Base-by-base conservation (phyloP, 2,797 vertebrate genomes). In the Mus caroli region DNA sequence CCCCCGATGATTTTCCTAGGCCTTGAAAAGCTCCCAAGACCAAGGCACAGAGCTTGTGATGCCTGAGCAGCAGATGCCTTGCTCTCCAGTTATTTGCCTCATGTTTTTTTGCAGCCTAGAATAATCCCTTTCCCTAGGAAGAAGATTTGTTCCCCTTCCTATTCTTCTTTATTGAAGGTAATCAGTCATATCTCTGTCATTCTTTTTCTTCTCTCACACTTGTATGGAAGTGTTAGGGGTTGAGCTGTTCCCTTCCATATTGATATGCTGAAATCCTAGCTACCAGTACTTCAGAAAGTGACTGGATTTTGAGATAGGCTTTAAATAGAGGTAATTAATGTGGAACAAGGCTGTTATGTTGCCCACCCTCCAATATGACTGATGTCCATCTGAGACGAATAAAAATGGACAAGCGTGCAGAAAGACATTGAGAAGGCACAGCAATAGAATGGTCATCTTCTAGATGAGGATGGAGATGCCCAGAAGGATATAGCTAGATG, bases 371-470 rank as follows among this genome's bases (percentile, higher is more conserved):
- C 43, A 54, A 9, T 20, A 20, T 17, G 52, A 71, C n/a, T 62
- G 17, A 3, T 87, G 31, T 82, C 62, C 37, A 60, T 94, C 67
- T 60, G 56, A 91, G 88, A 62, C 88, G 75, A 92, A 83, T 95
- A 43, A 13, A 64, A n/a, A 6, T 19, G 4, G 69, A 62, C 1
- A 50, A 8, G 14, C 19, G 40, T 4, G 22, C 34, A 60, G n/a
- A 19, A 40, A 82, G 62, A 90, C 46, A 28, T 67, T 17, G 11
- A 52, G 46, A 78, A 78, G 54, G 24, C 1, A 75, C 8, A 73
- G 40, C 58, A 40, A 64, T 24, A 17, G 71, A 54, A 80, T n/a
- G 20, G 31, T 28, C 37, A n/a, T 20, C 75, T 80, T n/a, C 15
- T 28, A 88, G 26, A n/a, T 7, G 62, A 88, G 62, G 24, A 90